A percentile compares a stretch with the other conserved stretches of the same genome.
These are phyloP conservation scores for Pterobdella sp. DNA, from an alignment of 2,888 invertebrate genomes.

Conservation along the genomic window DNA sequence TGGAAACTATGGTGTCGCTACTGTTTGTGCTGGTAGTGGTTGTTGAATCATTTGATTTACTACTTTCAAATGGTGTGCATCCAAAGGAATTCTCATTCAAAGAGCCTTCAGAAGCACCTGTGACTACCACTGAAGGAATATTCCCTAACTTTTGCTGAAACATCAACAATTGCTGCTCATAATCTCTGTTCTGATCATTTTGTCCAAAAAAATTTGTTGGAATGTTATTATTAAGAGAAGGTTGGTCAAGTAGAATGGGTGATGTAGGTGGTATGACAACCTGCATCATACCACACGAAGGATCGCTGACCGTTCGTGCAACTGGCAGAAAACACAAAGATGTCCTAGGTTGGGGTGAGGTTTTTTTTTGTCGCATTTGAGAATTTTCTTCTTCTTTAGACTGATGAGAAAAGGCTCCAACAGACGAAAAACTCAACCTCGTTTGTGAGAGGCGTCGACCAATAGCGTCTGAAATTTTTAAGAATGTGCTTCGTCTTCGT, in stretches of 20 bases:
- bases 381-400: neutral
- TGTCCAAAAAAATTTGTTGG: neutral
- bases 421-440: slow-evolving; percentile 31
- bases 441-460: slow-evolving; percentile 24
- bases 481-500: slow-evolving; percentile 22
- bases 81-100: neutral
- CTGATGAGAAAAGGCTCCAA: slow-evolving; percentile 7
- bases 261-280: slow-evolving; percentile 21
- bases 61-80: too few species aligned
- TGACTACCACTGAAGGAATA: slow-evolving; percentile 2
- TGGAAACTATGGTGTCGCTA: neutral
- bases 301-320: slow-evolving; percentile 31
- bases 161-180: neutral
- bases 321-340: slow-evolving; percentile 35
- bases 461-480: slow-evolving; percentile 27
- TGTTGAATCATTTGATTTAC: neutral
- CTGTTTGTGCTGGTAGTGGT: neutral
- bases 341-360: slow-evolving; percentile 17
- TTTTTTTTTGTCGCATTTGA: neutral
- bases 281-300: slow-evolving; percentile 26
- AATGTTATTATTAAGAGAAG: neutral
- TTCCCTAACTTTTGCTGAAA: neutral
- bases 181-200: neutral
- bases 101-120: slow-evolving; percentile 2
- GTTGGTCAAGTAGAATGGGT: neutral